Percentiles rank a stretch among this genome's conserved stretches.
Evolutionary conservation across 2,797 vertebrate species (phyloP).

Genomic region (Crypturellus tataupa): DNA sequence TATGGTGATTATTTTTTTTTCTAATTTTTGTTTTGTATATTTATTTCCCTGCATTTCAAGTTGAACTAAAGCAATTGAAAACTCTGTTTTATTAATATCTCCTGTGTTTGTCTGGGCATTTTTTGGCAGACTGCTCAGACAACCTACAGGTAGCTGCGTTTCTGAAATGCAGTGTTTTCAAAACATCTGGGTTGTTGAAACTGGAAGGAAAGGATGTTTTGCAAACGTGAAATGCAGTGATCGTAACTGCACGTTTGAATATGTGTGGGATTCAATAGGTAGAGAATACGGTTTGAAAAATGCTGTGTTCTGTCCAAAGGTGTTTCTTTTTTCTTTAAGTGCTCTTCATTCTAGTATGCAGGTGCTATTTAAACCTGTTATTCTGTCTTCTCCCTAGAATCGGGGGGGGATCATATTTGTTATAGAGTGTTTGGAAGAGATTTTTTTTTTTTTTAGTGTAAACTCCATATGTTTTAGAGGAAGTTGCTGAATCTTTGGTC

Average conservation of each 20-base stretch:
- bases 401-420: background rate
- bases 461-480: background rate
- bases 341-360: background rate
- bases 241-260: background rate
- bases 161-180: background rate
- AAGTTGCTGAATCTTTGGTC: background rate
- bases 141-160: background rate
- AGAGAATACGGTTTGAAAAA: constrained; percentile 3
- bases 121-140: background rate
- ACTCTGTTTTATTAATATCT: background rate
- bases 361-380: background rate
- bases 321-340: background rate
- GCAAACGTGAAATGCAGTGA: background rate
- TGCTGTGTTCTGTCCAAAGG: constrained; percentile 14
- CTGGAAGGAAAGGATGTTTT: background rate
- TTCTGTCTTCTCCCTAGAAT: background rate
- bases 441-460: background rate
- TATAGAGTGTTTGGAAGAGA: background rate
- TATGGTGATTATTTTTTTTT: background rate
- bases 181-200: background rate
- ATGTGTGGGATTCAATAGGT: background rate
- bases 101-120: background rate
- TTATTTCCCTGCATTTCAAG: background rate
- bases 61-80: background rate
- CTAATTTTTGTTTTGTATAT: background rate